phyloP scores from a whole-genome alignment of 2,113 vertebrate species.

The Phylloscopus whistleri region DNA sequence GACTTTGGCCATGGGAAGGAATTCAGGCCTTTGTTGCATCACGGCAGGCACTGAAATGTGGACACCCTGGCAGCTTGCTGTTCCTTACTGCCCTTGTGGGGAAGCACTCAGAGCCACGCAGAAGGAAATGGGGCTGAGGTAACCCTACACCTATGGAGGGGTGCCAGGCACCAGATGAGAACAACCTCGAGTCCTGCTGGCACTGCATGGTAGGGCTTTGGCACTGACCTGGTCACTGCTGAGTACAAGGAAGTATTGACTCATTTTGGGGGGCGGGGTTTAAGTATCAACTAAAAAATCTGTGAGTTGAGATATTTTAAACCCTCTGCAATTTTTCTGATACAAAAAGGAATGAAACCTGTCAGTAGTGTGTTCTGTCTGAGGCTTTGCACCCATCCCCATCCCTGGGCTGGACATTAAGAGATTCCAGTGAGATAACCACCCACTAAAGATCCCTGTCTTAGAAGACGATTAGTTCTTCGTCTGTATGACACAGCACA shows the following conservation, averaged over 20 bases:
- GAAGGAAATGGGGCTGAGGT: background rate
- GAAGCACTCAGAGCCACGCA: background rate
- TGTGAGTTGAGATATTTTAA: background rate
- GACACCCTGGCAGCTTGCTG: background rate
- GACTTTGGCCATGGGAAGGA: background rate
- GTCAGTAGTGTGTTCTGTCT: background rate
- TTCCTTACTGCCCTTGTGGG: background rate
- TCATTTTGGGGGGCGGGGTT: background rate
- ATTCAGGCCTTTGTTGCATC: background rate
- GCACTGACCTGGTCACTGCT: background rate
- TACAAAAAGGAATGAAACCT: background rate
- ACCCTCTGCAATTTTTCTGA: background rate
- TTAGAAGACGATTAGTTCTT: background rate
- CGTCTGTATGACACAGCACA: constrained; percentile 36
- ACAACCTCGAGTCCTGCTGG: background rate
- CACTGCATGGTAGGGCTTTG: background rate
- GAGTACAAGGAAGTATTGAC: background rate
- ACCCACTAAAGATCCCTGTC: background rate
- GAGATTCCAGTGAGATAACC: background rate
- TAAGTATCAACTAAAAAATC: background rate
- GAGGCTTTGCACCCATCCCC: background rate
- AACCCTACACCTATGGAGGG: background rate
- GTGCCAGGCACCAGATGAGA: background rate
- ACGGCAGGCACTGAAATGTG: background rate
- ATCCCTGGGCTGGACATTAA: background rate